These are phyloP conservation scores for Elmis aenea DNA, from an alignment of 2,888 invertebrate genomes.

Conservation along the genomic window DNA sequence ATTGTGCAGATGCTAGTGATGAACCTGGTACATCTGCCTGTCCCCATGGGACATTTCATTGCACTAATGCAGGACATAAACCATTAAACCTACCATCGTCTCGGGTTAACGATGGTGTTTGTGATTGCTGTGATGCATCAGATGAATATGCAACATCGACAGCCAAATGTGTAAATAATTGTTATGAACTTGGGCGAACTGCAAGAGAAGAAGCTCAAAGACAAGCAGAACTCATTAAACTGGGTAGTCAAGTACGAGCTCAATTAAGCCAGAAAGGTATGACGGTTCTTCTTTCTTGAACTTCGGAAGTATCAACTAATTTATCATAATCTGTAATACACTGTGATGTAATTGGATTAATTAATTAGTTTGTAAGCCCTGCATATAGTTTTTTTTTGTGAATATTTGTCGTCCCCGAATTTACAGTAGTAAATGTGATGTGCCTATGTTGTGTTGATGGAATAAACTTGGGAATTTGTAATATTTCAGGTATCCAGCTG, in stretches of 20 bases:
- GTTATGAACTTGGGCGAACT: constrained; percentile 72
- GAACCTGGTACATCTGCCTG: constrained; percentile 95
- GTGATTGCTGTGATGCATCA: constrained; percentile 90
- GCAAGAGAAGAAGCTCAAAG: constrained; percentile 71
- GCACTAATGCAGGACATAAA: constrained; percentile 78
- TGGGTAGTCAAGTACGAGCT: constrained; percentile 70
- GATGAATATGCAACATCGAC: constrained; percentile 66
- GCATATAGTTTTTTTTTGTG: too few relatives aligned
- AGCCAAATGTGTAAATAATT: constrained; percentile 69
- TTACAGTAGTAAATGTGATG: too few relatives aligned
- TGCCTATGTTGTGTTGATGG: too few relatives aligned
- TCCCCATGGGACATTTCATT: constrained; percentile 82
- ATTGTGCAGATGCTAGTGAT: constrained; percentile 85
- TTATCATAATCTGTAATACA: background rate
- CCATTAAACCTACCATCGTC: constrained; percentile 76
- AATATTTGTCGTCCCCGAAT: too few relatives aligned
- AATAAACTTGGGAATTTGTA: too few relatives aligned
- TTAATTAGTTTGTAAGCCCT: too few relatives aligned
- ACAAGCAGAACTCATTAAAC: constrained; percentile 66
- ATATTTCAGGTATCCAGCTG: too few relatives aligned
- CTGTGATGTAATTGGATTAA: background rate
- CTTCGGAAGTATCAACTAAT: background rate
- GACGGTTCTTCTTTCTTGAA: too few relatives aligned
- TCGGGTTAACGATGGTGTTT: constrained; percentile 90
- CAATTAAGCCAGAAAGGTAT: constrained; percentile 74